Conservation (phyloP, 2,113 vertebrate species). For the Ursus arctos region DNA sequence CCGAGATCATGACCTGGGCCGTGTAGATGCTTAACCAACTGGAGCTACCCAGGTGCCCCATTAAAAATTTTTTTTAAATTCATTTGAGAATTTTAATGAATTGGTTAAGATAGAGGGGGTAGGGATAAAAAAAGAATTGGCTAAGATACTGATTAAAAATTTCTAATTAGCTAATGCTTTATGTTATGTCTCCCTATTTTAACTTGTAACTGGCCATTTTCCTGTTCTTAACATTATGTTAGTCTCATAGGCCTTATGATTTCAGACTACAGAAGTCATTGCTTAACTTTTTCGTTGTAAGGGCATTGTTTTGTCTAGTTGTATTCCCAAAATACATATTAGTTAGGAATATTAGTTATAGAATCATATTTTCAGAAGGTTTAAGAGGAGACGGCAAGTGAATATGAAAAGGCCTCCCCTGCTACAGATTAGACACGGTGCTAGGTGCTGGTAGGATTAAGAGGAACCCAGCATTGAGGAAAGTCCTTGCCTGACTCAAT, state of each 20-base stretch:
- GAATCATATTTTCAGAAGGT: not conserved
- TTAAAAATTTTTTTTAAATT: not conserved
- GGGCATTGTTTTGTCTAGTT: not conserved
- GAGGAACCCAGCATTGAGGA: not conserved
- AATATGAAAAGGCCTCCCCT: not conserved
- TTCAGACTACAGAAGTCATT: not conserved
- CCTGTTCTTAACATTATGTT: not conserved
- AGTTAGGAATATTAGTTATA: not conserved
- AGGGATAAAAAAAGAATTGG: not conserved
- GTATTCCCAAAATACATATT: not conserved
- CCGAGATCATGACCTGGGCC: too few species aligned
- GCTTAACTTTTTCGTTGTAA: constrained; percentile 20
- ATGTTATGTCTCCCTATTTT: not conserved
- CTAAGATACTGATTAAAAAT: not conserved
- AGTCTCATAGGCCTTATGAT: not conserved
- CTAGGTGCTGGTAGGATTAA: constrained; percentile 12
- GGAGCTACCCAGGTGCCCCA: not conserved
- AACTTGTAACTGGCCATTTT: not conserved
- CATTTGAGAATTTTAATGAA: not conserved
- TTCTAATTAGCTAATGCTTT: constrained; percentile 26
- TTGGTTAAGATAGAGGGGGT: not conserved
- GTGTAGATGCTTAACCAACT: not conserved
- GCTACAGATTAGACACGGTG: not conserved
- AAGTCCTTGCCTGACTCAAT: not conserved
- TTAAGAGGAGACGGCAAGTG: not conserved